phyloP scores from a whole-genome alignment of 2,113 vertebrate genomes.

The Pygoscelis antarcticus region DNA sequence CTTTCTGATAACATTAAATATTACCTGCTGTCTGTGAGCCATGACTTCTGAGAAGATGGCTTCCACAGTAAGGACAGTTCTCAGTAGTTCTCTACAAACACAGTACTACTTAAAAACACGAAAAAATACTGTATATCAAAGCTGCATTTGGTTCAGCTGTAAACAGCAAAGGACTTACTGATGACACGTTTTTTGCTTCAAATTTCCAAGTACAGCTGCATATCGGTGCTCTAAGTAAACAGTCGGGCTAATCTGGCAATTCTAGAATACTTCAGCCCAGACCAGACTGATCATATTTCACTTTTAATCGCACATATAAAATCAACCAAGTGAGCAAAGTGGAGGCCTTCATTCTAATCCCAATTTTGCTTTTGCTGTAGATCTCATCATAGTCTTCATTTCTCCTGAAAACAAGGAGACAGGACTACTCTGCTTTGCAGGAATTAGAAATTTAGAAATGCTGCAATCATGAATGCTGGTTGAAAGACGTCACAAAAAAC shows the following conservation, averaged over 20 bases:
- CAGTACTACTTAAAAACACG: neutral
- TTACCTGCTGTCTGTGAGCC: neutral
- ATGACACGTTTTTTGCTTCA: neutral
- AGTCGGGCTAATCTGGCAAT: neutral
- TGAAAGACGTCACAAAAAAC: neutral
- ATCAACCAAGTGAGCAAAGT: neutral
- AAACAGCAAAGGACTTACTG: neutral
- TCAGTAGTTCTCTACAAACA: neutral
- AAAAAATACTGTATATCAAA: neutral
- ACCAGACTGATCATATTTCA: neutral
- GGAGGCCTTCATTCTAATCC: neutral
- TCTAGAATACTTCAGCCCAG: neutral
- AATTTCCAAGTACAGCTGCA: neutral
- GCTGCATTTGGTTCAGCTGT: neutral
- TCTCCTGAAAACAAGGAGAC: neutral
- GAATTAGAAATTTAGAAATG: neutral
- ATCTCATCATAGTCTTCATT: neutral
- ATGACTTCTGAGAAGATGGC: neutral
- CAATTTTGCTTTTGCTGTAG: neutral
- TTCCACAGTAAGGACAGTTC: neutral
- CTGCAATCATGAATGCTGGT: neutral
- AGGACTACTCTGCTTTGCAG: neutral
- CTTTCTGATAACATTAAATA: neutral
- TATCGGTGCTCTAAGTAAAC: neutral
- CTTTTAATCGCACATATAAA: neutral